These are phyloP conservation scores for Mya arenaria DNA, from an alignment of 1,140 invertebrate genomes.

Conservation along the genomic window DNA sequence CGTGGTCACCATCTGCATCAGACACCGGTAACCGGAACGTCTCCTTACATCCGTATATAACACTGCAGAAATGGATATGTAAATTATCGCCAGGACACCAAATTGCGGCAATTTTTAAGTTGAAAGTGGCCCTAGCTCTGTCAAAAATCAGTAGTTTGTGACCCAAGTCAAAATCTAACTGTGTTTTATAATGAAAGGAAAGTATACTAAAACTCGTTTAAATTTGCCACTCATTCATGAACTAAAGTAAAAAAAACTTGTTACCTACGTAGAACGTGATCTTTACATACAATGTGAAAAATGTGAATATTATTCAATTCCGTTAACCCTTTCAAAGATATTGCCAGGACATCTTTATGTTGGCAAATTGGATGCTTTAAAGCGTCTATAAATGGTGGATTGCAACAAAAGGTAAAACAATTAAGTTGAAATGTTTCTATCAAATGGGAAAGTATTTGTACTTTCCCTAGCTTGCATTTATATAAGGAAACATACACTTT, in stretches of 20 bases:
- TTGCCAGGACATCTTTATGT: too few species aligned
- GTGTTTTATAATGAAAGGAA: not conserved
- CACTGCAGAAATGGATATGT: not conserved
- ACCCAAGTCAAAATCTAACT: not conserved
- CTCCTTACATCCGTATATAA: not conserved
- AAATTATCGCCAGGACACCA: not conserved
- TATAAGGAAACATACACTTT: not conserved
- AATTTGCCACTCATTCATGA: too few species aligned
- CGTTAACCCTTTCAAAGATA: too few species aligned
- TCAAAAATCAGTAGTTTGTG: not conserved
- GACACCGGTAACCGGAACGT: not conserved
- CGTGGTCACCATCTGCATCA: conserved; percentile 19
- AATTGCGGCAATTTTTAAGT: not conserved
- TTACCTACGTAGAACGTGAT: too few species aligned
- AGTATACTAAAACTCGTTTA: not conserved
- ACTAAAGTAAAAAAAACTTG: too few species aligned
- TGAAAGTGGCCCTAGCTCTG: not conserved
- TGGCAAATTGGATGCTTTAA: not conserved
- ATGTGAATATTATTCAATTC: too few species aligned
- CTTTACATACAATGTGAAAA: too few species aligned
- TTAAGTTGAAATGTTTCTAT: too few species aligned
- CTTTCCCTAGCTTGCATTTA: not conserved
- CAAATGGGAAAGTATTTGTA: not conserved
- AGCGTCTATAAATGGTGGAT: not conserved
- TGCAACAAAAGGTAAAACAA: not conserved